A percentile compares a stretch with the other conserved stretches of the same genome.
phyloP scores from a whole-genome alignment of 2,888 invertebrate genomes.

The Dryobota labecula region DNA sequence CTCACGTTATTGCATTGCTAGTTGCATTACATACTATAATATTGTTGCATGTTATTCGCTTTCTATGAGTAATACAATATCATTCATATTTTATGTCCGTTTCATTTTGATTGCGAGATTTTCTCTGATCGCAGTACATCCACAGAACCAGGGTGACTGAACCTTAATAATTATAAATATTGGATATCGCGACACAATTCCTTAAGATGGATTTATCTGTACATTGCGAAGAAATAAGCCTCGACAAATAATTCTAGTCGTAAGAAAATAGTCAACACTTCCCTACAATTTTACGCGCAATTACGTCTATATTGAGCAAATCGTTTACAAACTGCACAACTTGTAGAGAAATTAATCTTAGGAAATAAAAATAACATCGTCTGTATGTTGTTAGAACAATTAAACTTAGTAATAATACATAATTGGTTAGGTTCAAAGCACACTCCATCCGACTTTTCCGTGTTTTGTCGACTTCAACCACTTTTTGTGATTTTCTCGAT shows the following conservation, averaged over 20 bases:
- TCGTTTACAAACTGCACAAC: constrained; percentile 52
- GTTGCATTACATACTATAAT: constrained; percentile 71
- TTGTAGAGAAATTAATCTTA: constrained; percentile 45
- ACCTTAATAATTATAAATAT: constrained; percentile 33
- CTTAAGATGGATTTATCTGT: constrained; percentile 45
- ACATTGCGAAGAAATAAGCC: constrained; percentile 20
- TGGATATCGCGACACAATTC: constrained; percentile 53
- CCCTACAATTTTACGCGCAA: constrained; percentile 34
- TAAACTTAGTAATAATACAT: not conserved
- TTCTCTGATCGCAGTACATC: constrained; percentile 2
- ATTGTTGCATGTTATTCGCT: constrained; percentile 46
- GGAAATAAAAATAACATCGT: constrained; percentile 39
- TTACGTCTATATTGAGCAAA: constrained; percentile 58
- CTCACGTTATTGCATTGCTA: constrained; percentile 73
- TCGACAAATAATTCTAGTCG: constrained; percentile 15
- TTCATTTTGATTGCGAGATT: constrained; percentile 25
- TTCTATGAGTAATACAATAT: constrained; percentile 33
- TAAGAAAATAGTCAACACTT: constrained; percentile 17
- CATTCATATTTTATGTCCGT: constrained; percentile 16
- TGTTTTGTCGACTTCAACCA: not conserved
- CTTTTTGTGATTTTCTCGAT: not conserved
- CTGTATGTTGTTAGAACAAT: not conserved
- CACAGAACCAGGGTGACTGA: constrained; percentile 23
- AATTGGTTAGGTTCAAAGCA: constrained; percentile 17
- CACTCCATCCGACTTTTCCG: not conserved